Evolutionary conservation across 2,113 vertebrate species (phyloP).

Genomic region (Alectura lathami): DNA sequence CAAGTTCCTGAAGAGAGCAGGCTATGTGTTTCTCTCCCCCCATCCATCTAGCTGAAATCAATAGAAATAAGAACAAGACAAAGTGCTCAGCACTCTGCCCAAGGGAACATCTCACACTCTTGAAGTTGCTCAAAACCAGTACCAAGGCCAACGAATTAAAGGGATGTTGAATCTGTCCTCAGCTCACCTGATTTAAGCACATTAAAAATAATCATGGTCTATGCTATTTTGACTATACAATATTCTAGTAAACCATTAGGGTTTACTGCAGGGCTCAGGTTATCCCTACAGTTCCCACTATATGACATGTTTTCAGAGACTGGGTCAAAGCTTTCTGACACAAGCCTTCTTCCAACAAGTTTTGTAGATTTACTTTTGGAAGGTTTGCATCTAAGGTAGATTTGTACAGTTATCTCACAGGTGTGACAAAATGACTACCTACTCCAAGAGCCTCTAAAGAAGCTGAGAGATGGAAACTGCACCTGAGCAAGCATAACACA

Average conservation of each 20-base stretch:
- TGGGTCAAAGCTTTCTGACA: neutral
- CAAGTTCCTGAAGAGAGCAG: constrained; percentile 64
- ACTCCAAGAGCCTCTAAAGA: neutral
- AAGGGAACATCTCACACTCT: neutral
- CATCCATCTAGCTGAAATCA: neutral
- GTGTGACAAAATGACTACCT: neutral
- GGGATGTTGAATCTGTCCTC: neutral
- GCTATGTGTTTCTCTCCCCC: constrained; percentile 44
- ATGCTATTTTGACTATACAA: neutral
- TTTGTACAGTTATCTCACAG: neutral
- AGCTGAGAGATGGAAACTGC: neutral
- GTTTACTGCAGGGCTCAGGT: accelerated
- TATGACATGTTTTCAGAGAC: neutral
- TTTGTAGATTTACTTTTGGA: neutral
- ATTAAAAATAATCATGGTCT: neutral
- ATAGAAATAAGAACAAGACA: neutral
- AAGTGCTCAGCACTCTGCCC: neutral
- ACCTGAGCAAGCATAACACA: neutral
- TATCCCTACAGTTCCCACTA: neutral
- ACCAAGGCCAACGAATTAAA: neutral
- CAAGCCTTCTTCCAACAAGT: neutral
- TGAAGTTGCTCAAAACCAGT: neutral
- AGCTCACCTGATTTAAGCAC: neutral
- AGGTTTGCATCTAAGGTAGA: neutral
- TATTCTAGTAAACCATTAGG: neutral